Evolutionary conservation across 1,140 invertebrate species (phyloP), one percentile per base, ranked within the genome.

Genomic region (Melitaea cinxia): DNA sequence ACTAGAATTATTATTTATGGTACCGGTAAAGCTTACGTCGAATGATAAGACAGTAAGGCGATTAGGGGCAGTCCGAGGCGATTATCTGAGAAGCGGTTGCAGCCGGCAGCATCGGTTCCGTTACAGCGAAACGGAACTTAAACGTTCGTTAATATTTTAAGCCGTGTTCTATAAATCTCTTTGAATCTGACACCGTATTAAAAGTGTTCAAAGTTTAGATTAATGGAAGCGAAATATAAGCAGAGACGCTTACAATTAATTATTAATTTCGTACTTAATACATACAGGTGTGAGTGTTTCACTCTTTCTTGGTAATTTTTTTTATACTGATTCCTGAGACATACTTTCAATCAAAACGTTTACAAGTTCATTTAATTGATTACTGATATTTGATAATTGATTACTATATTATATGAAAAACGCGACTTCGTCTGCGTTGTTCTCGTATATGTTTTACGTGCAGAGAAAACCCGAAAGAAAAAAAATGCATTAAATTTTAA

Each of bases 121-220:
- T 15, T 45, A 45, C 17, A n/a, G 39, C 39, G 17, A 19, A 45
- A 17, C n/a, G n/a, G 39, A 19, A 3, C 39, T 45, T 45, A 19
- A 21, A 45, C 12, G 15, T 6, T 45, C 39, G 19, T 45, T 45
- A 19, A 45, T 19, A 45, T 21, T 45, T 45, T 45, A 45, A 45
- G 19, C 19, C 4, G 37, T 19, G 15, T 19, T 45, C 15, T 45
- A 45, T 45, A 9, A 45, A 45, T 45, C 17, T 45, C 39, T 19
- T 17, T 7, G 17, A 45, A 45, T 21, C 39, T 17, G n/a, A 4
- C n/a, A 7, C 15, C 15, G 15, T 10, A 9, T 17, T 45, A 45
- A 4, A 5, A 45, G 17, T 19, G 1, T 21, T 21, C 1, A 45
- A 45, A 42, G 1, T 19, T 19, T 42, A 17, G 2, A 37, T 37